These are phyloP conservation scores for Uloborus diversus DNA, from an alignment of 1,140 invertebrate species.

Conservation along the genomic window DNA sequence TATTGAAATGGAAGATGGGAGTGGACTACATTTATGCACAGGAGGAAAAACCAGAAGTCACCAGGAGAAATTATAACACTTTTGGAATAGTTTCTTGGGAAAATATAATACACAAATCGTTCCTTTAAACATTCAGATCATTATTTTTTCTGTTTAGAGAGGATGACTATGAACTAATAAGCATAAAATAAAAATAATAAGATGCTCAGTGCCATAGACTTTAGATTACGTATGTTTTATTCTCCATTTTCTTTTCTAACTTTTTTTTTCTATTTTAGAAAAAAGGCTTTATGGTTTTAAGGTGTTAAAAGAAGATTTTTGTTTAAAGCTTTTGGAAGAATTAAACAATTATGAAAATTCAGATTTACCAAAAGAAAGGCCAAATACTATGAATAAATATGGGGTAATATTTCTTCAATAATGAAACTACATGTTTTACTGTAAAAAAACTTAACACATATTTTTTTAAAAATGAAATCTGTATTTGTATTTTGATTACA, in stretches of 20 bases:
- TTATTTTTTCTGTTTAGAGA: background rate
- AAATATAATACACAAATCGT: background rate
- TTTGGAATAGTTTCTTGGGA: background rate
- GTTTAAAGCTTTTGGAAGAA: conserved; percentile 64
- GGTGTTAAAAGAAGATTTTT: conserved; percentile 66
- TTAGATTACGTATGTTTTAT: no score
- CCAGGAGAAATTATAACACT: no score
- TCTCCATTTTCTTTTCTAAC: background rate
- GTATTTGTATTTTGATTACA: no score
- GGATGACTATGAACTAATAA: background rate
- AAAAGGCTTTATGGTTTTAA: conserved; percentile 63
- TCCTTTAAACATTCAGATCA: background rate
- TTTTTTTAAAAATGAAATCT: background rate
- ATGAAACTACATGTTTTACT: no score
- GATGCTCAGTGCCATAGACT: no score
- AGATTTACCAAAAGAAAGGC: conserved; percentile 65
- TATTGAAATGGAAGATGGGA: no score
- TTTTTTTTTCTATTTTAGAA: conserved; percentile 1
- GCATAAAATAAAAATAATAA: background rate
- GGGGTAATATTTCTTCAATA: conserved; percentile 63
- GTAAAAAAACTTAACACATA: background rate
- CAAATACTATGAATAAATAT: conserved; percentile 69
- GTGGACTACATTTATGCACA: no score
- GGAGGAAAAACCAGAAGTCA: no score
- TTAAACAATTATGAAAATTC: conserved; percentile 65